Percentiles rank a stretch among this genome's conserved stretches.
phyloP scores from a whole-genome alignment of 2,888 invertebrate species.

The Plebejus argus region DNA sequence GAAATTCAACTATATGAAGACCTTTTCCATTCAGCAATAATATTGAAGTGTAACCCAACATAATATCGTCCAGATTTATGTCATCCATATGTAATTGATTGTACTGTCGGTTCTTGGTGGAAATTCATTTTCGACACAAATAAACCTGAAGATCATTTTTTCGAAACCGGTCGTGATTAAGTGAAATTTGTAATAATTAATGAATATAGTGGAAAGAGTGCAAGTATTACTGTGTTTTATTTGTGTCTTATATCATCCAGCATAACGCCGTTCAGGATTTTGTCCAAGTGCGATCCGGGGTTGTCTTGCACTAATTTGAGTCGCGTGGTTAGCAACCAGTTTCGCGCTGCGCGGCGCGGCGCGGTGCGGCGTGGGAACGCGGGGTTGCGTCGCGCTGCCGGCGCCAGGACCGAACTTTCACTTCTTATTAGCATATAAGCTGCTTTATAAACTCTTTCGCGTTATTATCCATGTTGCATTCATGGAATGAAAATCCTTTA shows the following conservation, averaged over 20 bases:
- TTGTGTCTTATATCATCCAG: background rate
- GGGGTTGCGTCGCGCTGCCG: constrained; percentile 19
- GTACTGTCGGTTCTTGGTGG: no score
- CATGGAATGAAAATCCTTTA: background rate
- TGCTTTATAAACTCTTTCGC: constrained; percentile 1
- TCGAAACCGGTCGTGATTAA: no score
- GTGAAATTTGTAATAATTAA: no score
- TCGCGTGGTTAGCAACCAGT: constrained; percentile 73
- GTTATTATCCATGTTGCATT: background rate
- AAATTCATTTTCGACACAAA: no score
- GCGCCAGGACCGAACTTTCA: constrained; percentile 30
- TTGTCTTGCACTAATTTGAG: constrained; percentile 76
- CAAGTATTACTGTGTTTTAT: no score
- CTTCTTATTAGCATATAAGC: constrained; percentile 24
- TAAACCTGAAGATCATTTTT: no score
- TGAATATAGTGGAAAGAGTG: no score
- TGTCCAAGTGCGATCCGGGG: constrained; percentile 42
- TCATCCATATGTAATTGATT: no score
- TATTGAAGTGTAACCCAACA: background rate
- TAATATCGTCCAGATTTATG: background rate
- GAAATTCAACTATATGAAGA: no score
- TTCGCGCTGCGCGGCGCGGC: constrained; percentile 77
- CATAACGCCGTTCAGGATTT: background rate
- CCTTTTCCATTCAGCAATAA: no score
- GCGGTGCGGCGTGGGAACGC: constrained; percentile 69